Evolutionary conservation across 2,113 vertebrate species (phyloP), one percentile per base, ranked within the genome.

Genomic region (Anguilla japonica): DNA sequence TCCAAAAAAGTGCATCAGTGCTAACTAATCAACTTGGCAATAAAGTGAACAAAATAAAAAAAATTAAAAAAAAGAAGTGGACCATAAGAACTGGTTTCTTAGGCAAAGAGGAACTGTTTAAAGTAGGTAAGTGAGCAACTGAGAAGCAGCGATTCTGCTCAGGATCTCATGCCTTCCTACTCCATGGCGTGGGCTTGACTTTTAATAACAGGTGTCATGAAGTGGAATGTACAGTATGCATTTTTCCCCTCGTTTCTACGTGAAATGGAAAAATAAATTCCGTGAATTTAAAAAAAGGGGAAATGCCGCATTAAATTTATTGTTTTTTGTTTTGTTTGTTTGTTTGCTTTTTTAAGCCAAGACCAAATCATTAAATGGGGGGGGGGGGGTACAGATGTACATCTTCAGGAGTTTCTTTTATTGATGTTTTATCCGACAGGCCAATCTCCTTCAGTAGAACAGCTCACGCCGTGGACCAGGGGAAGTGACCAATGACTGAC

Each of bases 1-100:
- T 85, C 84, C 87, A 88, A 88, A 88, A 88, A 91, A 92, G 91
- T 92, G 92, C 91, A 79, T 90, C 50, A 87, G 91, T 92, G 92
- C 88, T 67, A 71, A 84, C 87, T 88, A 83, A 87, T 83, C 60
- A 57, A 86, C 87, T 63, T 34, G 60, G 79, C 78, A n/a, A 88
- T 41, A 39, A 84, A 79, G 82, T 78, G 82, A 89, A 78, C 83
- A 50, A 87, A 84, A 67, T 85, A 71, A 85, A 41, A 78, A 81
- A n/a, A n/a, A n/a, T n/a, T 71, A 26, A 26, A 81, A 40, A 34
- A 34, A 34, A 34, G 34, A 34, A 34, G 34, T 34, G 79, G 26
- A 50, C 18, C 46, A 41, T 40, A 46, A 41, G 60, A 67, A 67
- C 60, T 2, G 18, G 60, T 22, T 34, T 67, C n/a, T 22, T 20